These are phyloP conservation scores for Halcyon senegalensis DNA, from an alignment of 2,113 vertebrate species.

Conservation along the genomic window DNA sequence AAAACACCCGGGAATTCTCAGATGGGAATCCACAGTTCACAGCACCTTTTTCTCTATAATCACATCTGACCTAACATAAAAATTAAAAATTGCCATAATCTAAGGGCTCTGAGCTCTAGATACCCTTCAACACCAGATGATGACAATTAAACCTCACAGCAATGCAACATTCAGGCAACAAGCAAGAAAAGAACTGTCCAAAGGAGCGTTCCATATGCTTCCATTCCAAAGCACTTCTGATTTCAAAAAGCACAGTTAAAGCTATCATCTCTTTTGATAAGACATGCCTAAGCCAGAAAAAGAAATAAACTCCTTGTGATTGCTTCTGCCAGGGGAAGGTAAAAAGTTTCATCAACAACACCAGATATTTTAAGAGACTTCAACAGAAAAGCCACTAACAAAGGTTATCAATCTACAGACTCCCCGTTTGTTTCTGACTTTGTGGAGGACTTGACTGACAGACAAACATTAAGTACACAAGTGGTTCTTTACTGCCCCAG, in stretches of 20 bases:
- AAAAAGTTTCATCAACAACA: background rate
- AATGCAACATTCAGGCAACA: background rate
- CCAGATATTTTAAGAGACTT: background rate
- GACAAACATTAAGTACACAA: background rate
- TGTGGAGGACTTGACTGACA: background rate
- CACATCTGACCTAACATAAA: background rate
- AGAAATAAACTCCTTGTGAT: background rate
- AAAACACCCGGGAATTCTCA: background rate
- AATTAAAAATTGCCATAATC: background rate
- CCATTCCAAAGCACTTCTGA: background rate
- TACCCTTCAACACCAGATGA: background rate
- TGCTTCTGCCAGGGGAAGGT: background rate
- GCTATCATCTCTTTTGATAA: background rate
- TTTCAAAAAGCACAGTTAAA: background rate
- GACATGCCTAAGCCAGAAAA: background rate
- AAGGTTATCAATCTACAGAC: background rate
- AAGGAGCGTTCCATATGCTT: background rate
- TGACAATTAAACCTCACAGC: background rate
- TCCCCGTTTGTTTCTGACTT: background rate
- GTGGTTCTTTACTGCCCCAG: background rate
- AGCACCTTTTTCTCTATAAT: background rate
- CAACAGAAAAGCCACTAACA: background rate
- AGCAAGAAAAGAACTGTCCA: background rate
- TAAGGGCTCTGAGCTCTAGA: background rate
- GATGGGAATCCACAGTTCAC: background rate